These are phyloP conservation scores for Drosophila nr. medialis DNA, from an alignment of 2,888 invertebrate species.

Conservation along the genomic window DNA sequence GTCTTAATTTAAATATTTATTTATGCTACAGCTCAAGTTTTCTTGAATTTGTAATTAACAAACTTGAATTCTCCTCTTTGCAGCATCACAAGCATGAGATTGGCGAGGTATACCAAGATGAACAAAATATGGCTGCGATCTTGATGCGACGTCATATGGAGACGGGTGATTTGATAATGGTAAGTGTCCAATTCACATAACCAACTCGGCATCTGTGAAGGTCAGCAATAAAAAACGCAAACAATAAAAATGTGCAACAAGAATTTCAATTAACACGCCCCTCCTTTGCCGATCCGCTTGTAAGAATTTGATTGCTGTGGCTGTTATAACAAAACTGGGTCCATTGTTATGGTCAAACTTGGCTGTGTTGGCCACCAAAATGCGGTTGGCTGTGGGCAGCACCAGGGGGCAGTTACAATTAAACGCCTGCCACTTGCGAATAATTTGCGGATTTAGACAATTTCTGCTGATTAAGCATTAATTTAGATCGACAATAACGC, in stretches of 20 bases:
- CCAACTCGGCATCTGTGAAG: slow-evolving; percentile 46
- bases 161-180: slow-evolving; percentile 93
- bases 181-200: slow-evolving; percentile 86
- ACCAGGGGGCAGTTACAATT: slow-evolving; percentile 72
- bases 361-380: slow-evolving; percentile 23
- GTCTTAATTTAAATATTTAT: background rate
- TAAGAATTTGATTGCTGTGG: slow-evolving; percentile 36
- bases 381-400: slow-evolving; percentile 51
- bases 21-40: background rate
- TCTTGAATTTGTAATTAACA: slow-evolving; percentile 1
- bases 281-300: slow-evolving; percentile 4
- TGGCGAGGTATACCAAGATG: slow-evolving; percentile 95
- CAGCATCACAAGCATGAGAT: slow-evolving; percentile 86
- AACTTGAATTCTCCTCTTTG: slow-evolving; percentile 21
- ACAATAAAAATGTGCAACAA: slow-evolving; percentile 53
- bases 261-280: slow-evolving; percentile 68
- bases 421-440: slow-evolving; percentile 71
- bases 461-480: slow-evolving; percentile 79
- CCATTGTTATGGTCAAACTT: slow-evolving; percentile 32
- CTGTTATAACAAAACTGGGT: slow-evolving; percentile 40
- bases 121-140: slow-evolving; percentile 93
- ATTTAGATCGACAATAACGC: slow-evolving; percentile 57
- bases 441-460: slow-evolving; percentile 76
- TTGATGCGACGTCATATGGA: slow-evolving; percentile 91
- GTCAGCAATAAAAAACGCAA: slow-evolving; percentile 40